Conservation (phyloP, 2,797 vertebrate species). For the Mormyrus hasselquistii region DNA sequence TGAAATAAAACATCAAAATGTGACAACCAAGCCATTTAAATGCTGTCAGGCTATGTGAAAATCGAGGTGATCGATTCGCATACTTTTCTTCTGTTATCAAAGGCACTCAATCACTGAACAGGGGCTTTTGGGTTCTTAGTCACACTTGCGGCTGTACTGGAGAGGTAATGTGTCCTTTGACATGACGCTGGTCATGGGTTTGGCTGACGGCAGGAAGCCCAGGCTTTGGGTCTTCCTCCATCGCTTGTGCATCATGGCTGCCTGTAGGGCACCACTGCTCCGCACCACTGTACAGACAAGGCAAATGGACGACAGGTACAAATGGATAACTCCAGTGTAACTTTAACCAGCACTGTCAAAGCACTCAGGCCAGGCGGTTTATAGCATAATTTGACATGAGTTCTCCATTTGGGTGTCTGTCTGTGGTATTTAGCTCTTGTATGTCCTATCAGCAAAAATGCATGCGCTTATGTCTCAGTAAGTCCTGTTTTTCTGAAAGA, state of each 20-base stretch:
- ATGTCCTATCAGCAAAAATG: conserved; percentile 41
- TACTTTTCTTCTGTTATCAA: neutral
- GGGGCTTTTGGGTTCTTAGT: conserved; percentile 59
- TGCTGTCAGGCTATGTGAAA: neutral
- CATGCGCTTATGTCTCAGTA: conserved; percentile 61
- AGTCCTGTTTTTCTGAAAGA: conserved; percentile 71
- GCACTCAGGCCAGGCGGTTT: neutral
- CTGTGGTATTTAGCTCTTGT: conserved; percentile 33
- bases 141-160: conserved; percentile 59
- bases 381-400: neutral
- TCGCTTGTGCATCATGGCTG: conserved; percentile 18
- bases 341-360: neutral
- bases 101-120: conserved; percentile 56
- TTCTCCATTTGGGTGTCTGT: conserved; percentile 44
- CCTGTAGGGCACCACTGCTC: neutral
- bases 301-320: conserved; percentile 15
- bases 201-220: neutral
- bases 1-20: neutral
- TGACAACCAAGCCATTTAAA: neutral
- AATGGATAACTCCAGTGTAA: neutral
- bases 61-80: neutral
- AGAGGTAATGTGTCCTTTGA: conserved; percentile 61
- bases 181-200: conserved; percentile 36
- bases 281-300: conserved; percentile 34
- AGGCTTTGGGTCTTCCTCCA: conserved; percentile 23